Base-by-base conservation (phyloP, 2,797 vertebrate species). In the Microhierax caerulescens region DNA sequence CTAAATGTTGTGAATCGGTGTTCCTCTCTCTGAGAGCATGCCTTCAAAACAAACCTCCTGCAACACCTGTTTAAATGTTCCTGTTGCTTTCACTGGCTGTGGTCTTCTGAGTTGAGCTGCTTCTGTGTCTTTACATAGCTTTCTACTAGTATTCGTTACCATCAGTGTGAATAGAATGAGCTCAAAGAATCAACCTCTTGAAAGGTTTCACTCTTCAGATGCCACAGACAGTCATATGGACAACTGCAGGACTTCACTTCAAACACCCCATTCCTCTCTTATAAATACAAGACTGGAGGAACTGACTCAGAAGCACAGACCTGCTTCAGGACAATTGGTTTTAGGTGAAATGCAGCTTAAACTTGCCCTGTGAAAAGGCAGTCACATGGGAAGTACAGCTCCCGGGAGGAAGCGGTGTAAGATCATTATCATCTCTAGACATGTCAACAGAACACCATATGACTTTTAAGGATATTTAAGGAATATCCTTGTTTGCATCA, bases 161-260 rank as follows among this genome's bases (percentile, higher is more conserved):
- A 27, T n/a, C 19, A 72, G 11, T 10, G 41, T 20, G 37, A 94
- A 37, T 5, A 65, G 65, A 81, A 63, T 13, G 17, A 85, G 20
- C 61, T 78, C 61, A 64, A 84, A 74, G 22, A 86, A 56, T 2
- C 37, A 41, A n/a, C 24, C 21, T 83, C 36, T 56, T 85, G n/a
- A 61, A 74, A 78, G 22, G 7, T 57, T 45, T 90, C 22, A 24
- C 23, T 75, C 60, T 43, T 67, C 34, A n/a, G 43, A 36, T 11
- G 6, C 25, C 75, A 53, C 28, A 50, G 39, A 23, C 39, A 70
- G 56, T 47, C n/a, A 25, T 13, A 23, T 0, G 3, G n/a, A 43
- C 15, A 85, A 27, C 5, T 0, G 4, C 34, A 69, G 50, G 28
- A 57, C 7, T 0, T 1, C 25, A 69, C 54, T 0, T 1, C 25